Conservation (phyloP, 2,797 vertebrate genomes). For the Arnoldichthys spilopterus region DNA sequence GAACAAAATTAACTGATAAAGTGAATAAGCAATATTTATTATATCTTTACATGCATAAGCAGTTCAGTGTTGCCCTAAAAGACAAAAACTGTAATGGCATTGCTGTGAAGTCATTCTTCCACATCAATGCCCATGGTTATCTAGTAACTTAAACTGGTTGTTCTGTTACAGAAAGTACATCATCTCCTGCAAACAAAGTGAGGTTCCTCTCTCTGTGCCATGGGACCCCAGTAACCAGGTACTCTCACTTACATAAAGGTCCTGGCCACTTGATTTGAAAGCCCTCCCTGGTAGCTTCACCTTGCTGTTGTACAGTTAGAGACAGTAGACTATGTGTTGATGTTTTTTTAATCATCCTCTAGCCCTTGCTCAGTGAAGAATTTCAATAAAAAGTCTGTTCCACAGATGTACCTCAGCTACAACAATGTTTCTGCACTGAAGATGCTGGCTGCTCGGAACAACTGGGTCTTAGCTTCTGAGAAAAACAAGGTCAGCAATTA, state of each 20-base stretch:
- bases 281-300: not conserved
- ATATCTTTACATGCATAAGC: no score
- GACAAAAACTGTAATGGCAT: not conserved
- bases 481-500: conserved; percentile 84
- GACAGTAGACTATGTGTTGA: not conserved
- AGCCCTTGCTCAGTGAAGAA: not conserved
- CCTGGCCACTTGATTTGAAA: not conserved
- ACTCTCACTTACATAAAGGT: not conserved
- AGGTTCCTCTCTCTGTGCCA: conserved; percentile 92
- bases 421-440: conserved; percentile 96
- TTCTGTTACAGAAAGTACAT: conserved; percentile 88
- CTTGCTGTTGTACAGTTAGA: not conserved
- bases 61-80: no score
- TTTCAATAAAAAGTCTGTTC: not conserved
- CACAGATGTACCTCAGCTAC: conserved; percentile 95
- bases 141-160: not conserved
- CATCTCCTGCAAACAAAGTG: conserved; percentile 87
- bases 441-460: conserved; percentile 85
- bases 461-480: conserved; percentile 89
- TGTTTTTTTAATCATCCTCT: not conserved
- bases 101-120: not conserved
- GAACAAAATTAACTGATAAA: no score
- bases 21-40: no score
- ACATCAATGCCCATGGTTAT: not conserved
- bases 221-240: conserved; percentile 98